These are phyloP conservation scores for Trematocara macrostoma DNA, from an alignment of 2,113 vertebrate species.

Conservation along the genomic window DNA sequence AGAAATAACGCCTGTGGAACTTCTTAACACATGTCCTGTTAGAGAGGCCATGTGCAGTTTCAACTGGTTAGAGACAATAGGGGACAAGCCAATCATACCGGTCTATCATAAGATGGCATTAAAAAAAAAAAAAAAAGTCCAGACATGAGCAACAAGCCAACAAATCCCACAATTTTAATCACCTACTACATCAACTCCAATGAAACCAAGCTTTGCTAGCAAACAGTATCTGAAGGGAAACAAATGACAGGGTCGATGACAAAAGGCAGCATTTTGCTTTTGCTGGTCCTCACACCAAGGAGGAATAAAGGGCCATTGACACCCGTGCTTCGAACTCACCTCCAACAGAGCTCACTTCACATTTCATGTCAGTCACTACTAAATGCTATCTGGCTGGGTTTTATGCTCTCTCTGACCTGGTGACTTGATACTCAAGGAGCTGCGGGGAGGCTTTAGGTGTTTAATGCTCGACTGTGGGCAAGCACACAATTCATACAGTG, in stretches of 20 bases:
- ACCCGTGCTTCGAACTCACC: background rate
- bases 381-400: constrained; percentile 30
- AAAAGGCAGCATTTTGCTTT: background rate
- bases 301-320: constrained; percentile 14
- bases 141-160: background rate
- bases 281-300: constrained; percentile 1
- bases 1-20: constrained; percentile 56
- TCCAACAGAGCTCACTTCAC: constrained; percentile 30
- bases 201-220: background rate
- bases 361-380: constrained; percentile 39
- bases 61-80: constrained; percentile 16
- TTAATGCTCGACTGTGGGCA: constrained; percentile 54
- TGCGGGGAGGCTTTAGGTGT: constrained; percentile 36
- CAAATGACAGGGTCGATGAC: background rate
- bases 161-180: background rate
- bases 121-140: accelerated
- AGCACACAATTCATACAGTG: constrained; percentile 26
- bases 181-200: background rate
- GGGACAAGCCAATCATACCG: background rate
- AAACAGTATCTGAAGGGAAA: background rate
- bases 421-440: constrained; percentile 48
- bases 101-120: background rate
- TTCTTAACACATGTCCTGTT: constrained; percentile 47
- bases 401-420: constrained; percentile 25
- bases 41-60: constrained; percentile 40